Base-by-base conservation (phyloP, 2,797 vertebrate species). In the Halcyon smyrnensis region DNA sequence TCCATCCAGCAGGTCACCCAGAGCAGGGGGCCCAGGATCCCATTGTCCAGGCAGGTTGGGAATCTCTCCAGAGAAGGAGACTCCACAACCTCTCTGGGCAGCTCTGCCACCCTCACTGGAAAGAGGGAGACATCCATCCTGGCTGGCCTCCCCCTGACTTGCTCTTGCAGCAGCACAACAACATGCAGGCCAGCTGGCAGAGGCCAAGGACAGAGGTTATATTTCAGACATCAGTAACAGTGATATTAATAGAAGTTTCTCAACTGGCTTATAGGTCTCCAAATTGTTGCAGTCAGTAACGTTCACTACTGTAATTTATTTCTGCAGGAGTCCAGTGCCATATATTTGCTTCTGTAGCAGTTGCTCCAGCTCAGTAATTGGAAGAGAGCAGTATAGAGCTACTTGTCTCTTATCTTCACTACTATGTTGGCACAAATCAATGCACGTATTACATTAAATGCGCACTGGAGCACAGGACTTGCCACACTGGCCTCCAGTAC, bases 271-370 rank as follows among this genome's bases (percentile, higher is more conserved):
- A 8, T 12, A 86, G 54, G 46, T 43, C 70, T 79, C 85, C 73
- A 65, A 57, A 91, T 86, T 41, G 85, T 50, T 6, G 73, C 87
- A 78, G 96, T 88, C 93, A 96, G 91, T n/a, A 92, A 30, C 11
- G 21, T 65, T 93, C 80, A 24, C 32, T 13, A 28, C 77, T 88
- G 79, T 73, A 79, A 84, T 95, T 95, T 88, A 46, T 96, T 93
- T 88, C 59, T 91, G 76, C 56, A 73, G 83, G 76, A 46, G 62
- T 54, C 85, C 80, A 39, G 95, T 12, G 79, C 80, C 93, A 91
- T 13, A 12, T 59, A 23, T 93, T 54, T 86, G 83, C 85, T 87
- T 5, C 85, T 84, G 80, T 32, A 84, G 90, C 80, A 76, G 32
- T 32, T 51, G 70, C 77, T 90, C 77, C 86, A 90, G 93, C 67